Evolutionary conservation across 53 echinoderm and acorn worm genomes (phyloP), one percentile per base, ranked within the genome.

Genomic region (Hippasteria phrygiana): DNA sequence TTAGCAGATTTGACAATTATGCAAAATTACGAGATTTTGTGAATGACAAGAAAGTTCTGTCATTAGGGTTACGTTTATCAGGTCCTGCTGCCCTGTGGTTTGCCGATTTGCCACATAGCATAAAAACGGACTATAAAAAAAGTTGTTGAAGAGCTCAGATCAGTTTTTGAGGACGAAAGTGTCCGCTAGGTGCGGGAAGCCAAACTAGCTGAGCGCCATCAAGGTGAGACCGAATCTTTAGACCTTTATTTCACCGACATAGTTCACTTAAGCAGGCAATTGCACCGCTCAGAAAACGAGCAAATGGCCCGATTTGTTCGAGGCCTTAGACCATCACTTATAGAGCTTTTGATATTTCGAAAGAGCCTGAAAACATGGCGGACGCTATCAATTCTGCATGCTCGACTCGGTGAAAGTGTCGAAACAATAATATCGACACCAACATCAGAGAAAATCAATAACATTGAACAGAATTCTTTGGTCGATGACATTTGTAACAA

Each of bases 241-340:
- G 64, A 63, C 2, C 32, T 9, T 26, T 63, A 63, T 16, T 26
- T 43, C 10, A 43, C 73, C 2, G 45, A 73, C 24, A 43, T 43
- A 17, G 26, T 73, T 73, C 11, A 43, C 10, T 73, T 24, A 31
- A 73, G n/a, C 41, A 8, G 73, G 45, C 45, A 73, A 43, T 40
- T 73, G 45, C 26, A 73, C 1, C 45, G 45, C 45, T 22, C 45
- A 41, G 73, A 73, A 73, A 24, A 73, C 41, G 45, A 73, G 45
- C 73, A 73, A 43, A 16, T 73, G 24, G n/a, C 42, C 43, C 41
- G 41, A 73, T 73, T 73, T 73, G 73, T 73, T 42, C 45, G 45
- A 28, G 73, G 73, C 8, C 16, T 73, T 11, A 73, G 73, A 43
- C 45, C 45, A 22, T 73, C 73, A 9, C 2, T 73, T n/a, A n/a